Evolutionary conservation across 2,888 invertebrate genomes (phyloP).

Genomic region (Timema cristinae): DNA sequence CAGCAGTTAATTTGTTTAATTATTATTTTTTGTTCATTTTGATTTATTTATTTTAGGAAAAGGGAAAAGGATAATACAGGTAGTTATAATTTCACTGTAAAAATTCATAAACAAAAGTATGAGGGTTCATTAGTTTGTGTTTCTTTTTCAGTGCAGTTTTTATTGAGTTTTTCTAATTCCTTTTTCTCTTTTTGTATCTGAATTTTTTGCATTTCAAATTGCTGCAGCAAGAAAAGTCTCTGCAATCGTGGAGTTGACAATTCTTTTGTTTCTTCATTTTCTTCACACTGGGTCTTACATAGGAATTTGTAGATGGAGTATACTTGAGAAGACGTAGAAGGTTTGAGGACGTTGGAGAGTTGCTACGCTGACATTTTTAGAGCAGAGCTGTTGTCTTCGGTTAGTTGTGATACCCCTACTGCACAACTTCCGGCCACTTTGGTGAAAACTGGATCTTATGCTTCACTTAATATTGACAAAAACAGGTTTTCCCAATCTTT

Average conservation of each 20-base stretch:
- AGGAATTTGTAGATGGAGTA: neutral
- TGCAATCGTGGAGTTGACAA: neutral
- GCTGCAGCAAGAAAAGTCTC: conserved; percentile 15
- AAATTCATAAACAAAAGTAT: neutral
- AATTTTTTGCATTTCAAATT: neutral
- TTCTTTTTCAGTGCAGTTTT: conserved; percentile 8
- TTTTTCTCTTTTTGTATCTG: neutral
- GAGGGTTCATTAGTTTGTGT: neutral
- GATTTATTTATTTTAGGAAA: neutral
- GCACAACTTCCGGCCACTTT: neutral
- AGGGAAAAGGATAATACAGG: neutral
- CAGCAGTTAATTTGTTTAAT: neutral
- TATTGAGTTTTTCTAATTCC: neutral
- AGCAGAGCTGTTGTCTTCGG: conserved; percentile 12
- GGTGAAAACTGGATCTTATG: neutral
- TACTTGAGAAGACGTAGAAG: conserved; percentile 1
- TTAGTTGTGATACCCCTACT: neutral
- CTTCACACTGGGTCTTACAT: conserved; percentile 10
- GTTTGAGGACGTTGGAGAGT: neutral
- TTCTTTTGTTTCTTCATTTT: neutral
- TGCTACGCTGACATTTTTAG: neutral
- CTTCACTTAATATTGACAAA: neutral
- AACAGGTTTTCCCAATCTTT: conserved; percentile 2
- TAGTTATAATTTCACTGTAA: conserved; percentile 2
- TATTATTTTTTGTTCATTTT: neutral